Evolutionary conservation across 2,797 vertebrate species (phyloP), one percentile per base, ranked within the genome.

Genomic region (Xiphorhynchus erythropygius): DNA sequence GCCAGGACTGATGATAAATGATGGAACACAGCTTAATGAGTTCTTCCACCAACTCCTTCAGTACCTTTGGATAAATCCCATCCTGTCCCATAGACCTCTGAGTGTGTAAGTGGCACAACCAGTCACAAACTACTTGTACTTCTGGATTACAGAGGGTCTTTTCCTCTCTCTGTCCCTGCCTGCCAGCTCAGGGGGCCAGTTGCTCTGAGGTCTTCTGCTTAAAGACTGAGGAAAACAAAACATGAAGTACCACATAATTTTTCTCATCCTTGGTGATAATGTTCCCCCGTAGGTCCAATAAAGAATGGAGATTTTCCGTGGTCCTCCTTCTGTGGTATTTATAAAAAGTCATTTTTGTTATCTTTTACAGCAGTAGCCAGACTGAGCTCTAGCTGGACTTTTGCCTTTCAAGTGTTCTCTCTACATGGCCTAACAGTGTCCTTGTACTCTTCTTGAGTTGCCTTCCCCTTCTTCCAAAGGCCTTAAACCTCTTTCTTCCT

Each of bases 21-120:
- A 49, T 6, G 4, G 50, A 65, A 4, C 33, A 9, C 13, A 56
- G 42, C 35, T 57, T 49, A 65, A 25, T 0, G 0, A 74, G 30
- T 17, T 56, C 25, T 47, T 84, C 6, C 0, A 3, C 63, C 50
- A 65, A 21, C 21, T 56, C 35, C 59, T 6, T 30, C 25, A 24
- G 16, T 47, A 16, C 5, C n/a, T 25, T 25, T 65, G 35, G 35
- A 41, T 24, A 24, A 73, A 84, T 56, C 19, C 21, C 19, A 56
- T 10, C 37, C 41, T 30, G 24, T 74, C 9, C 21, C 42, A 57
- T 3, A 49, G 25, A 74, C 9, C 7, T 42, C 17, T 22, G 35
- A 64, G 21, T 21, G 12, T 35, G 21, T 27, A 35, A 42, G 35
- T 35, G 60, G 42, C 30, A 65, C 5, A 56, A 21, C 9, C 17